phyloP scores from a whole-genome alignment of 1,140 invertebrate species.

The Trichoplusia ni region DNA sequence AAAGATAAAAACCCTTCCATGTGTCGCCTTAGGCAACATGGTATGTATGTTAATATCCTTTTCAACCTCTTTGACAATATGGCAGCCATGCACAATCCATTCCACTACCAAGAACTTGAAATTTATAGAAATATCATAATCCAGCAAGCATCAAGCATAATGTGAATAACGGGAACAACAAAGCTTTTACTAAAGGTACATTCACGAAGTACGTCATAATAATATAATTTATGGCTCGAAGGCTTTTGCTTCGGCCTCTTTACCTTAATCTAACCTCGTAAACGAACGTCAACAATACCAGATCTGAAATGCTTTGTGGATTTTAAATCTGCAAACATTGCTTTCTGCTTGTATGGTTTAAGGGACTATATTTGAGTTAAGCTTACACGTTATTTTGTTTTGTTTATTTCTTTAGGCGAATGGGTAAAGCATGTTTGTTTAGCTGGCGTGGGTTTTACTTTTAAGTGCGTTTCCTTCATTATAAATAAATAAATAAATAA shows the following conservation, averaged over 20 bases:
- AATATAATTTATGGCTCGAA: constrained; percentile 45
- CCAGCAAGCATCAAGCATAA: background rate
- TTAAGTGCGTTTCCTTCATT: too few relatives aligned
- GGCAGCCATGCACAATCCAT: too few relatives aligned
- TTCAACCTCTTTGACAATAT: too few relatives aligned
- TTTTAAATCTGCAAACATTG: background rate
- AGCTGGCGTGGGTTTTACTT: too few relatives aligned
- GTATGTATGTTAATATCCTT: too few relatives aligned
- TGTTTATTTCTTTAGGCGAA: too few relatives aligned
- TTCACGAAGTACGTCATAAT: constrained; percentile 45
- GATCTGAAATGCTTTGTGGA: constrained; percentile 23
- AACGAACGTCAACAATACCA: constrained; percentile 14
- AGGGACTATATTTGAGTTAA: background rate
- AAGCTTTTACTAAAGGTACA: constrained; percentile 36
- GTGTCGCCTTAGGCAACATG: too few relatives aligned
- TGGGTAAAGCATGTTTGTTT: too few relatives aligned
- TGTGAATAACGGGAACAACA: constrained; percentile 38
- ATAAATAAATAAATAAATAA: too few relatives aligned
- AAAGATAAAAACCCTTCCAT: too few relatives aligned
- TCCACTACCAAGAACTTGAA: too few relatives aligned
- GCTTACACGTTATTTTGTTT: background rate
- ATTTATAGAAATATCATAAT: background rate
- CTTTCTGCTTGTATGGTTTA: background rate
- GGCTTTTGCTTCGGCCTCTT: constrained; percentile 33
- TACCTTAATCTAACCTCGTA: constrained; percentile 26